A percentile compares a stretch with the other conserved stretches of the same genome.
phyloP scores from a whole-genome alignment of 53 echinoderm and acorn worm genomes.

The Zoroaster sp. region DNA sequence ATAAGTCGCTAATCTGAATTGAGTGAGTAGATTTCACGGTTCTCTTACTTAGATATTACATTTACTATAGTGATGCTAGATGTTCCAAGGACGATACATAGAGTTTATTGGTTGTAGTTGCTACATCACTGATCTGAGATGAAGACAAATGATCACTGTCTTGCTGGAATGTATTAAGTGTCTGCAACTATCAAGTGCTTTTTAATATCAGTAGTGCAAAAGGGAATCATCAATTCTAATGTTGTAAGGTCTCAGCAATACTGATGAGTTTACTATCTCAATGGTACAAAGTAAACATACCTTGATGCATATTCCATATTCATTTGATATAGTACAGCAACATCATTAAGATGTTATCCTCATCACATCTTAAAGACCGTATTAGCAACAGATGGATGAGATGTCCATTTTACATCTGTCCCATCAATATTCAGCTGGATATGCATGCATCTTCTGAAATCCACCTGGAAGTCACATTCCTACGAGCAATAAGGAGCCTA shows the following conservation, averaged over 20 bases:
- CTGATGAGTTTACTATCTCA: neutral
- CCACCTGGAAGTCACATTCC: constrained; percentile 30
- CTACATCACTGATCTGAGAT: neutral
- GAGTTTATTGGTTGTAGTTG: neutral
- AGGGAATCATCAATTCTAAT: neutral
- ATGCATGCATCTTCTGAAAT: neutral
- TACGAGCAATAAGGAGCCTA: neutral
- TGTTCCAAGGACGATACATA: neutral
- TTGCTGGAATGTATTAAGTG: neutral
- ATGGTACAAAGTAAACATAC: neutral
- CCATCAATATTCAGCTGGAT: neutral
- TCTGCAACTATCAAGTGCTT: neutral
- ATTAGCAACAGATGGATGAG: constrained; percentile 39
- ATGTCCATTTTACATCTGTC: neutral
- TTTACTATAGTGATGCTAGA: no score
- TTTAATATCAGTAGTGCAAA: neutral
- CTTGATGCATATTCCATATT: neutral
- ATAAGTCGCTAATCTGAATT: no score
- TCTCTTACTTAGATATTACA: no score
- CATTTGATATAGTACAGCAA: neutral
- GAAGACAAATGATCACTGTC: neutral
- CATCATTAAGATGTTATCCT: neutral
- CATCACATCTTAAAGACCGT: neutral
- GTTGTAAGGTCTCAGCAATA: neutral
- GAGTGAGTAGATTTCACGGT: no score